These are phyloP conservation scores for Diploscapter pachys DNA, from an alignment of 1,140 invertebrate species.

Conservation along the genomic window DNA sequence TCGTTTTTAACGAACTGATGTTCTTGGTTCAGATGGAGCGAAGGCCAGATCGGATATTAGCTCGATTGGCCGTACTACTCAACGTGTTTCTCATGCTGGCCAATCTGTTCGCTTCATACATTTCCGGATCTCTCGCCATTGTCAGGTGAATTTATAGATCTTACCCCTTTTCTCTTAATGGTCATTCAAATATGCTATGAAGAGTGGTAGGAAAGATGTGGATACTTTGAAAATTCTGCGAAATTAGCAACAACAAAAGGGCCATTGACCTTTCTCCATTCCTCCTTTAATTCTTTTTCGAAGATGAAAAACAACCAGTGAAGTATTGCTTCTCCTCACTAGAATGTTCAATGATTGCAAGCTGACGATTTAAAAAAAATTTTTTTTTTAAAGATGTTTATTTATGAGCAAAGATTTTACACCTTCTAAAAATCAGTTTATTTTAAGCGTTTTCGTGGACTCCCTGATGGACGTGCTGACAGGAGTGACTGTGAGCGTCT, in stretches of 20 bases:
- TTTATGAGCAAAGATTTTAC: background rate
- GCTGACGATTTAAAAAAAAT: background rate
- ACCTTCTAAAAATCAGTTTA: no score
- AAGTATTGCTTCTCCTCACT: background rate
- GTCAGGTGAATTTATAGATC: conserved; percentile 33
- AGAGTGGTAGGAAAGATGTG: background rate
- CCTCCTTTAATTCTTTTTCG: background rate
- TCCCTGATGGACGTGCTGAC: conserved; percentile 41
- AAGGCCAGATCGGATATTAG: conserved; percentile 12
- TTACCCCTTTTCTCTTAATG: background rate
- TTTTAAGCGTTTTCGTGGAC: conserved; percentile 39
- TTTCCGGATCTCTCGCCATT: conserved; percentile 39
- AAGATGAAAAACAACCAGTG: background rate
- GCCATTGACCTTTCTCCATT: background rate
- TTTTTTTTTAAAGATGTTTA: conserved; percentile 1
- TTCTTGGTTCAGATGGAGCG: conserved; percentile 18
- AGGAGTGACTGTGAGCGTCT: conserved; percentile 32
- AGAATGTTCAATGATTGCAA: no score
- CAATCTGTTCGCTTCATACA: conserved; percentile 33
- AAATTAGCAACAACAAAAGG: no score
- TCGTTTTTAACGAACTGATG: conserved; percentile 2
- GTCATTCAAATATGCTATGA: background rate
- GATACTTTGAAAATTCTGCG: no score
- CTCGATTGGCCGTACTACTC: conserved; percentile 17
- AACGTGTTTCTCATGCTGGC: conserved; percentile 30